These are phyloP conservation scores for Carpatolechia fugitivella DNA, from an alignment of 2,888 invertebrate species.

Conservation along the genomic window DNA sequence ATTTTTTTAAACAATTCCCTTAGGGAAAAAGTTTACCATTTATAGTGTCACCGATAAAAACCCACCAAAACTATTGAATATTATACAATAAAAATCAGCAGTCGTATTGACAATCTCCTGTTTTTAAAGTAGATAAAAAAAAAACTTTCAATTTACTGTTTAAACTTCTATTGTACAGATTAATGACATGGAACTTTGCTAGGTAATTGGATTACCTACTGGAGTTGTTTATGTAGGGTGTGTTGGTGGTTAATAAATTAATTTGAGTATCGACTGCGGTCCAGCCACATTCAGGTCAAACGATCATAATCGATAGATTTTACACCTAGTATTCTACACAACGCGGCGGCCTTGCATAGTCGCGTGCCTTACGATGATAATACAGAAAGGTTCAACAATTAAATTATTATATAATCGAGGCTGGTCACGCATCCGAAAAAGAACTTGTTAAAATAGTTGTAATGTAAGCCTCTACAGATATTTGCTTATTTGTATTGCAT, in stretches of 20 bases:
- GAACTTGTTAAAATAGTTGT: neutral
- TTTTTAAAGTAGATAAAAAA: too few relatives aligned
- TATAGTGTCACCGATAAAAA: too few relatives aligned
- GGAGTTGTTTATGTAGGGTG: neutral
- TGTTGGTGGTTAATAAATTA: neutral
- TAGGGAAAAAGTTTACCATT: too few relatives aligned
- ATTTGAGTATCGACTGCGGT: neutral
- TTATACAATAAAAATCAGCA: too few relatives aligned
- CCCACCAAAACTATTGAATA: too few relatives aligned
- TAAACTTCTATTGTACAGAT: too few relatives aligned
- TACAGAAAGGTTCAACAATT: slow-evolving; percentile 32
- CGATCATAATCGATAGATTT: slow-evolving; percentile 35
- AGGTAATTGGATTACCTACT: neutral
- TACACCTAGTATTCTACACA: slow-evolving; percentile 21
- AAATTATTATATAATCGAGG: slow-evolving; percentile 37
- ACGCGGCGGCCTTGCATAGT: slow-evolving; percentile 46
- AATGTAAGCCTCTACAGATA: too few relatives aligned
- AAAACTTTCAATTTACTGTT: too few relatives aligned
- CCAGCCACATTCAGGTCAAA: slow-evolving; percentile 33
- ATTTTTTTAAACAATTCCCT: too few relatives aligned
- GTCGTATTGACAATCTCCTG: too few relatives aligned
- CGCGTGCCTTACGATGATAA: slow-evolving; percentile 36
- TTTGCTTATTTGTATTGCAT: too few relatives aligned
- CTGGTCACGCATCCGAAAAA: slow-evolving; percentile 27
- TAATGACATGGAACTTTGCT: neutral